Evolutionary conservation across 2,797 vertebrate genomes (phyloP), one percentile per base, ranked within the genome.

Genomic region (Trichosurus vulpecula): DNA sequence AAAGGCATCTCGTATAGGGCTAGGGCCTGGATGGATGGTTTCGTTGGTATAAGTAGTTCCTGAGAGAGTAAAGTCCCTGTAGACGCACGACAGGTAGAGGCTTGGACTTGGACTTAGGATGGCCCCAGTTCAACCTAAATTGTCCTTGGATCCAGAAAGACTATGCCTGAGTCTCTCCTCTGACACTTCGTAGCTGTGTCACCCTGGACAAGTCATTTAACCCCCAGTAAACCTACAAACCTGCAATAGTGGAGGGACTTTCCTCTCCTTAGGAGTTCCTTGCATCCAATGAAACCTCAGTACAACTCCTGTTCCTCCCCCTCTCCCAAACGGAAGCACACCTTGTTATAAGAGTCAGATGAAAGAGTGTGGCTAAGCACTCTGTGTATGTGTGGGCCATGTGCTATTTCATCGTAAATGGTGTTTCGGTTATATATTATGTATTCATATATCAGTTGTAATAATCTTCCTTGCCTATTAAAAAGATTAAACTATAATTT

Each of bases 401-500:
- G 41, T 89, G 92, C 90, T 52, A 66, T 96, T 92, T 22, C 41
- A 94, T 52, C 87, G 52, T 93, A 95, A 93, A 93, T 54, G 95
- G 47, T 87, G 41, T 27, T 51, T 27, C 27, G n/a, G 3, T 81
- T 47, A 11, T 47, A 51, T 51, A 87, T 87, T 47, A 51, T 29
- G 12, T 51, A 47, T 3, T 10, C 22, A 9, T 47, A 4, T 47
- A 25, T 47, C 22, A 51, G 9, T 27, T 27, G 2, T 27, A 27
- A 57, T 25, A 58, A 56, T 58, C 47, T 0, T 12, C 0, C 1
- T 0, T 3, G 0, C 0, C 1, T 0, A 3, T 52, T 8, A 10
- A 0, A 3, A n/a, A n/a, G 51, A 1, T 3, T 0, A 0, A 5
- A 0, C 10, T 0, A 22, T 35, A 66, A 2, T 0, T 51, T 2